Evolutionary conservation across 2,113 vertebrate species (phyloP).

Genomic region (Columba janthina): DNA sequence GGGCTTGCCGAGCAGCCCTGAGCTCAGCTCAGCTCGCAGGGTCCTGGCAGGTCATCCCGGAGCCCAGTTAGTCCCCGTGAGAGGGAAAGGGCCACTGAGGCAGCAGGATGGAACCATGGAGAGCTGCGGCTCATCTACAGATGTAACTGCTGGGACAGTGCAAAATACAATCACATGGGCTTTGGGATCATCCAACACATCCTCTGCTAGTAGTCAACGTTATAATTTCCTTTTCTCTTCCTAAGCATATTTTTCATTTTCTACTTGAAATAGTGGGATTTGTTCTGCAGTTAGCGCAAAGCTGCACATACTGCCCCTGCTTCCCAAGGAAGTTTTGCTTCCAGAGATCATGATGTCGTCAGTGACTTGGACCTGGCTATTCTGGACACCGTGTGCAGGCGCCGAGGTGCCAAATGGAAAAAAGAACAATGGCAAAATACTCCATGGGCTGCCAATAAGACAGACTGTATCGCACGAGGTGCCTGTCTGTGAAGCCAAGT

Average conservation of each 20-base stretch:
- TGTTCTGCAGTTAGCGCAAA: background rate
- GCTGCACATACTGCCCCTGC: background rate
- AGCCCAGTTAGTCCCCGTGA: background rate
- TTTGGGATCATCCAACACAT: background rate
- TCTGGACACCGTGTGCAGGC: background rate
- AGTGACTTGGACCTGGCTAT: background rate
- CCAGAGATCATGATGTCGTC: background rate
- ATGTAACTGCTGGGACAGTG: background rate
- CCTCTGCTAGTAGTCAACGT: rapidly evolving
- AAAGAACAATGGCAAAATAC: background rate
- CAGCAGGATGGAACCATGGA: background rate
- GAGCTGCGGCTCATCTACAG: background rate
- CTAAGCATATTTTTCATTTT: background rate
- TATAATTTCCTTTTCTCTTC: background rate
- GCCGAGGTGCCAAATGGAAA: background rate
- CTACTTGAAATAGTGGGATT: background rate
- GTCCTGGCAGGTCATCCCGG: background rate
- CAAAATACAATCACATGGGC: background rate
- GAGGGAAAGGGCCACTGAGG: background rate
- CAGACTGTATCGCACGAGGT: background rate
- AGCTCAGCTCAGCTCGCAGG: too few relatives aligned
- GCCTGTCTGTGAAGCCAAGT: background rate
- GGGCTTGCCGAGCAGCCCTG: background rate
- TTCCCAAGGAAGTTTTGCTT: background rate
- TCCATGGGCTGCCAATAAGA: background rate